phyloP scores from a whole-genome alignment of 2,888 invertebrate species.

The Tinea semifulvella region DNA sequence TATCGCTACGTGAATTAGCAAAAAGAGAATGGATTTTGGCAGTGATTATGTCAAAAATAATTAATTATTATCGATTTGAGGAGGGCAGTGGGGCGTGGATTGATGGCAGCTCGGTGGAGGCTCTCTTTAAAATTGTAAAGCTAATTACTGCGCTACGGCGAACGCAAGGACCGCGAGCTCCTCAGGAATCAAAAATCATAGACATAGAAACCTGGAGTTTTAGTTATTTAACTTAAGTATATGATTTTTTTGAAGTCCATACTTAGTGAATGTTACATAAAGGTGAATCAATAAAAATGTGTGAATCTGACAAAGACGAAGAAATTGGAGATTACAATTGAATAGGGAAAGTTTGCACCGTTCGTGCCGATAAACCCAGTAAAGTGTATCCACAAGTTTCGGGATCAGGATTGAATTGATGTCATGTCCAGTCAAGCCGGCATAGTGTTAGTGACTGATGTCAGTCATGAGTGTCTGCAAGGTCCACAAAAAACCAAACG shows the following conservation, averaged over 20 bases:
- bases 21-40: slow-evolving; percentile 72
- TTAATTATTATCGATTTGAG: slow-evolving; percentile 74
- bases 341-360: too few relatives aligned
- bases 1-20: slow-evolving; percentile 74
- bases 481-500: too few relatives aligned
- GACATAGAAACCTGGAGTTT: background rate
- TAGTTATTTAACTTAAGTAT: background rate
- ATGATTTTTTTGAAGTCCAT: background rate
- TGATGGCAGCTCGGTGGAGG: slow-evolving; percentile 41
- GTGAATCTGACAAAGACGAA: too few relatives aligned
- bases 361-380: too few relatives aligned
- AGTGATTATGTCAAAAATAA: slow-evolving; percentile 78
- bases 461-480: too few relatives aligned
- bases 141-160: slow-evolving; percentile 50
- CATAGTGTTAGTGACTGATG: too few relatives aligned
- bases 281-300: too few relatives aligned
- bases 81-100: slow-evolving; percentile 47
- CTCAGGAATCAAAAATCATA: background rate
- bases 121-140: slow-evolving; percentile 56
- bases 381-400: too few relatives aligned
- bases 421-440: too few relatives aligned
- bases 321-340: too few relatives aligned
- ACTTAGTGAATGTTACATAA: too few relatives aligned
- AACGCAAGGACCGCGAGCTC: background rate
- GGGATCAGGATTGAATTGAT: too few relatives aligned